These are phyloP conservation scores for Todus mexicanus DNA, from an alignment of 2,797 vertebrate species.

Conservation along the genomic window DNA sequence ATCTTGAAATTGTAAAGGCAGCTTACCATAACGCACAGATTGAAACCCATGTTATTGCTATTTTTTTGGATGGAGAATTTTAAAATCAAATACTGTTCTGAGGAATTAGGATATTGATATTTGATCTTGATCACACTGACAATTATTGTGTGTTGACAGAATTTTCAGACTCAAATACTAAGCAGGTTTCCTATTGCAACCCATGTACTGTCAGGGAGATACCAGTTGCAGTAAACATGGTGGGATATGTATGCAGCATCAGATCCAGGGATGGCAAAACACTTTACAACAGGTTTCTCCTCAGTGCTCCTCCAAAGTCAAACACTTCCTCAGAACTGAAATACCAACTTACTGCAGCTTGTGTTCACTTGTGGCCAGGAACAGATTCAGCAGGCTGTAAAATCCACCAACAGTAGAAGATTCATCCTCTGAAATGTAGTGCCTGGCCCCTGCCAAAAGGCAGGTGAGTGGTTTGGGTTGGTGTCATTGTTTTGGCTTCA, in stretches of 20 bases:
- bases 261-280: neutral
- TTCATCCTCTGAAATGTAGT: neutral
- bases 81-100: neutral
- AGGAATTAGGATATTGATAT: neutral
- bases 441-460: neutral
- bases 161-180: neutral
- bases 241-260: neutral
- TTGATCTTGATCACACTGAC: neutral
- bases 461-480: neutral
- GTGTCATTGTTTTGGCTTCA: neutral
- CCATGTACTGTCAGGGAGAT: accelerated
- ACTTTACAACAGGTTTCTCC: neutral
- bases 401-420: neutral
- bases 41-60: neutral
- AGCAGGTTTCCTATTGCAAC: neutral
- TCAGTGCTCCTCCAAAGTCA: neutral
- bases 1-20: neutral
- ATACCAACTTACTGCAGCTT: neutral
- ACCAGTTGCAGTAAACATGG: accelerated
- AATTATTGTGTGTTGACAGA: neutral
- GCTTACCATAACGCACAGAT: accelerated
- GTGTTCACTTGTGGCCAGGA: neutral
- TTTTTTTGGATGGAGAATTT: neutral
- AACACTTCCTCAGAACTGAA: neutral
- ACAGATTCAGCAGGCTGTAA: neutral